Percentiles rank a stretch among this genome's conserved stretches.
phyloP scores from a whole-genome alignment of 2,113 vertebrate genomes.

The Meles meles region DNA sequence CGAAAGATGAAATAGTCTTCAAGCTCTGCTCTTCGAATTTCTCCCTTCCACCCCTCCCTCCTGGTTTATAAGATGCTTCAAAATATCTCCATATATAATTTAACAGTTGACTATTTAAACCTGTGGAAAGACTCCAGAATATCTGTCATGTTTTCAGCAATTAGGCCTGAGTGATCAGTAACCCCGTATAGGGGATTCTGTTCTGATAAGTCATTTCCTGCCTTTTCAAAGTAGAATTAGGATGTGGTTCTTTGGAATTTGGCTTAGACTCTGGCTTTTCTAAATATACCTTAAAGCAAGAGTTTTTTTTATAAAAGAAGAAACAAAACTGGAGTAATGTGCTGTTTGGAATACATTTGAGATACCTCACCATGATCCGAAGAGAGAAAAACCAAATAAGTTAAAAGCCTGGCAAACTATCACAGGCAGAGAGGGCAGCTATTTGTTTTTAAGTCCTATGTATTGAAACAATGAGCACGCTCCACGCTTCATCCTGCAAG shows the following conservation, averaged over 20 bases:
- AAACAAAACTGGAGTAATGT: constrained; percentile 65
- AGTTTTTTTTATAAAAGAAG: constrained; percentile 57
- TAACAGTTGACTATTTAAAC: constrained; percentile 67
- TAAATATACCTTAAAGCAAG: constrained; percentile 79
- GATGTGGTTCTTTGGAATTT: constrained; percentile 78
- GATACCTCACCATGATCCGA: constrained; percentile 59
- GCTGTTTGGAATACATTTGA: constrained; percentile 60
- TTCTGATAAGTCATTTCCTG: constrained; percentile 81
- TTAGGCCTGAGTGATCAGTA: constrained; percentile 75
- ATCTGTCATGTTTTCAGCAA: constrained; percentile 69
- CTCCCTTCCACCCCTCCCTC: background rate
- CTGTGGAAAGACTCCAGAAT: constrained; percentile 69
- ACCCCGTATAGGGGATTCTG: constrained; percentile 62
- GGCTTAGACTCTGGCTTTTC: constrained; percentile 69
- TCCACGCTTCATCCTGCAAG: constrained; percentile 47
- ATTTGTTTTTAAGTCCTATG: constrained; percentile 64
- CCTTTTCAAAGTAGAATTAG: constrained; percentile 73
- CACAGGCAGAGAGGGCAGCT: constrained; percentile 11
- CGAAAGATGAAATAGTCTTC: background rate
- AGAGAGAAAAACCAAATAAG: constrained; percentile 68
- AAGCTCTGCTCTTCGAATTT: background rate
- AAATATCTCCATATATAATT: background rate
- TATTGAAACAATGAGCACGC: constrained; percentile 7
- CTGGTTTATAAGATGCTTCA: background rate
- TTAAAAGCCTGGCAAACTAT: constrained; percentile 74